These are phyloP conservation scores for Xanthorhoe spadicearia DNA, from an alignment of 2,888 invertebrate genomes.

Conservation along the genomic window DNA sequence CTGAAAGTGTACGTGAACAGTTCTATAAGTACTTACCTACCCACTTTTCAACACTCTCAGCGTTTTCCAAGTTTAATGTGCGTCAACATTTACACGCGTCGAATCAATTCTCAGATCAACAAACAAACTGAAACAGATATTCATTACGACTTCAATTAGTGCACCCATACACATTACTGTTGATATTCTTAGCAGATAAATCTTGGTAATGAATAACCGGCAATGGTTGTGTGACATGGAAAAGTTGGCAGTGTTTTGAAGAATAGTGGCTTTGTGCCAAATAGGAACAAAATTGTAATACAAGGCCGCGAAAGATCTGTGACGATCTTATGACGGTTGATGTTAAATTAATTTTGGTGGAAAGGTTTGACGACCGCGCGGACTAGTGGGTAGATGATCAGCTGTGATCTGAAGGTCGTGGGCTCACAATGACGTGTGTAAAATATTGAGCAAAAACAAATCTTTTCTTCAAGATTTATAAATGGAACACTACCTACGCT, in stretches of 20 bases:
- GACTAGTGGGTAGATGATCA: slow-evolving; percentile 6
- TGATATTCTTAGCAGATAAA: neutral
- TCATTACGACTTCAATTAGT: slow-evolving; percentile 39
- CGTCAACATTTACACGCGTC: slow-evolving; percentile 42
- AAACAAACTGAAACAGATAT: slow-evolving; percentile 47
- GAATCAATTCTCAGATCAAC: slow-evolving; percentile 49
- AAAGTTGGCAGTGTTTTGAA: slow-evolving; percentile 28
- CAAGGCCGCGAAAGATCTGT: slow-evolving; percentile 47
- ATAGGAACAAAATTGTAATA: slow-evolving; percentile 63
- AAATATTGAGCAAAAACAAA: no score
- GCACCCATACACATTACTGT: slow-evolving; percentile 24
- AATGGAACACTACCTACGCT: no score
- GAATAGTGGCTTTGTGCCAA: slow-evolving; percentile 65
- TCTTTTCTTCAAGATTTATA: no score
- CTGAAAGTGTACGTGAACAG: no score
- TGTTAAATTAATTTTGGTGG: slow-evolving; percentile 25
- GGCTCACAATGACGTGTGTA: neutral
- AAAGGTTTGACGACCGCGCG: slow-evolving; percentile 28
- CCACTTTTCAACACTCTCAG: neutral
- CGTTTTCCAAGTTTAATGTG: slow-evolving; percentile 30
- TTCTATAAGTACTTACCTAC: no score
- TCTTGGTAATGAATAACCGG: slow-evolving; percentile 10
- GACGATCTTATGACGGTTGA: slow-evolving; percentile 38
- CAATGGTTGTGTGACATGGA: slow-evolving; percentile 35
- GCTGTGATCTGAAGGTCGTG: slow-evolving; percentile 3